Evolutionary conservation across 2,888 invertebrate genomes (phyloP).

Genomic region (Drosophila macrospina): DNA sequence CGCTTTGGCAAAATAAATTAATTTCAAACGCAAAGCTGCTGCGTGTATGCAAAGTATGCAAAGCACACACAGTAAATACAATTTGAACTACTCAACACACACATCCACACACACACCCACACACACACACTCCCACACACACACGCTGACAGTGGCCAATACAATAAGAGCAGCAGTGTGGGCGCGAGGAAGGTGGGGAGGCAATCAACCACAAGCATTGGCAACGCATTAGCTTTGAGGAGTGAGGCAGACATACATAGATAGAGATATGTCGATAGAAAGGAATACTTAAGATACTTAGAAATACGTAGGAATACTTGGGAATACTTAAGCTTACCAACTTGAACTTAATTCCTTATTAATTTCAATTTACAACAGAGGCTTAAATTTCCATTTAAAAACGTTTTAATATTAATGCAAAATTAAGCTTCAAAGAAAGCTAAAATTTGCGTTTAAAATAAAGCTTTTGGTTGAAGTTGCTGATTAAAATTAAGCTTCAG

Average conservation of each 20-base stretch:
- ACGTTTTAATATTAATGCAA: too few relatives aligned
- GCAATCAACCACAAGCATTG: constrained; percentile 15
- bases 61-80: constrained; percentile 65
- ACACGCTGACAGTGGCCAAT: constrained; percentile 31
- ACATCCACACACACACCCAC: constrained; percentile 14
- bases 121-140: constrained; percentile 27
- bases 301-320: too few relatives aligned
- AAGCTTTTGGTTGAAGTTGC: too few relatives aligned
- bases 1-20: constrained; percentile 77
- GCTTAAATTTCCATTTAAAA: too few relatives aligned
- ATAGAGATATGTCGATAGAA: neutral
- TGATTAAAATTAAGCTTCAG: too few relatives aligned
- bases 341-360: too few relatives aligned
- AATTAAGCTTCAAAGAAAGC: too few relatives aligned
- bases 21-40: constrained; percentile 68
- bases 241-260: neutral
- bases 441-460: too few relatives aligned
- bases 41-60: constrained; percentile 46
- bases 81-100: constrained; percentile 63
- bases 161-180: constrained; percentile 31
- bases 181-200: neutral
- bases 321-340: too few relatives aligned
- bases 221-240: too few relatives aligned
- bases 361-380: too few relatives aligned
- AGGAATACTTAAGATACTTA: neutral